Conservation (phyloP, 2,888 invertebrate species). For the Galeruca laticollis region DNA sequence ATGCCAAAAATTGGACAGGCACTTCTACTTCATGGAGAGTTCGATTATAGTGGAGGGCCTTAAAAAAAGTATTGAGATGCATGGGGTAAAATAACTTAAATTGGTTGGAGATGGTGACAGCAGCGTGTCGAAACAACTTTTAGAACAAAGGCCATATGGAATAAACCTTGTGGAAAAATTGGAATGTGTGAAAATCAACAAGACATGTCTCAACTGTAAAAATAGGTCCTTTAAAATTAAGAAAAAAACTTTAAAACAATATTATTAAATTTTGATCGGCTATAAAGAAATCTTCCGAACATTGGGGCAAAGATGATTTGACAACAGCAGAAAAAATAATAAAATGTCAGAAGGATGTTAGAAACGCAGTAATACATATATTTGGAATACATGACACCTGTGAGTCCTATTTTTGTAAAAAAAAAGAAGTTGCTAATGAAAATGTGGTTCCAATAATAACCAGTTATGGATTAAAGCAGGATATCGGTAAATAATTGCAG, state of each 20-base stretch:
- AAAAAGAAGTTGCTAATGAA: not conserved
- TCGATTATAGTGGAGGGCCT: slow-evolving; percentile 58
- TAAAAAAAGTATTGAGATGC: slow-evolving; percentile 50
- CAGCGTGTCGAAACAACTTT: slow-evolving; percentile 54
- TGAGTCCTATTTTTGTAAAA: slow-evolving; percentile 9
- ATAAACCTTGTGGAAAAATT: slow-evolving; percentile 46
- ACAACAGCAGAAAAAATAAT: too few relatives aligned
- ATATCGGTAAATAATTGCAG: too few relatives aligned
- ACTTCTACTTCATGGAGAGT: slow-evolving; percentile 58
- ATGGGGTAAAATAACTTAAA: slow-evolving; percentile 53
- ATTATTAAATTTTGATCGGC: slow-evolving; percentile 15
- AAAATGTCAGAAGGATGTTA: slow-evolving; percentile 36
- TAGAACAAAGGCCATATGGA: slow-evolving; percentile 50
- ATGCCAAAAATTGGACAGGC: too few relatives aligned
- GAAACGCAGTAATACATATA: slow-evolving; percentile 10
- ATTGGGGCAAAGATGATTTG: too few relatives aligned
- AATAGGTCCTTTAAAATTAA: slow-evolving; percentile 11
- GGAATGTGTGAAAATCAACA: slow-evolving; percentile 52
- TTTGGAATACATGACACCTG: slow-evolving; percentile 31
- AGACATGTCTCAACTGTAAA: slow-evolving; percentile 18
- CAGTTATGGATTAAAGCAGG: too few relatives aligned
- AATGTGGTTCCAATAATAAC: too few relatives aligned
- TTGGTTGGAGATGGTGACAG: slow-evolving; percentile 61
- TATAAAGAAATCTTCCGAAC: too few relatives aligned
- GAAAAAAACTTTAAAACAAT: slow-evolving; percentile 13